phyloP scores from a whole-genome alignment of 2,113 vertebrate genomes.

The Cariama cristata region DNA sequence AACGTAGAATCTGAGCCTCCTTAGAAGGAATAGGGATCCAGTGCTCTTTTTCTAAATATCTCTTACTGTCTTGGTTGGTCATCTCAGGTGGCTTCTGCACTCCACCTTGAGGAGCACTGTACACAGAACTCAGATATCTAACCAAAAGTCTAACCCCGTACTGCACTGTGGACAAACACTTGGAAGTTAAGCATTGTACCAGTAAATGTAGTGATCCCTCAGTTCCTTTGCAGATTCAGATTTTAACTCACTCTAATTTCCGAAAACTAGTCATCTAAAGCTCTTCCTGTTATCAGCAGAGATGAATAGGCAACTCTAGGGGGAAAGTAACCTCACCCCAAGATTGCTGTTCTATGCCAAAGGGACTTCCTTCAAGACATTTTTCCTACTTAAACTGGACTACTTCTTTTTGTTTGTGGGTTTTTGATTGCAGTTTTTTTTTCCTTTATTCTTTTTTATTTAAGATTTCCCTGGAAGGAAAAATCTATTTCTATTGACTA shows the following conservation, averaged over 20 bases:
- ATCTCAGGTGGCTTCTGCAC: not conserved
- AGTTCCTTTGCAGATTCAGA: not conserved
- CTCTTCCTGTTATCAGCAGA: not conserved
- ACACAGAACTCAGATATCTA: not conserved
- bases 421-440: not conserved
- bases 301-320: not conserved
- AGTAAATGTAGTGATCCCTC: not conserved
- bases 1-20: not conserved
- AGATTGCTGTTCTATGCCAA: not conserved
- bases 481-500: not conserved
- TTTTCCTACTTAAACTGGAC: not conserved
- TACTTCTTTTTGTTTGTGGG: not conserved
- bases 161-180: not conserved
- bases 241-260: not conserved
- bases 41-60: not conserved
- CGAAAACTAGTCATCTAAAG: not conserved
- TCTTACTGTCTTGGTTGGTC: not conserved
- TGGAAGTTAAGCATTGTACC: not conserved
- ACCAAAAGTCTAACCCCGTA: not conserved
- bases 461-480: not conserved
- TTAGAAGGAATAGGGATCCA: not conserved
- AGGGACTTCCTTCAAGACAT: not conserved
- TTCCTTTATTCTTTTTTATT: not conserved
- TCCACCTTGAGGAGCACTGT: not conserved
- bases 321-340: not conserved